These are phyloP conservation scores for Pseudomyrmex gracilis DNA, from an alignment of 1,140 invertebrate genomes.

Conservation along the genomic window DNA sequence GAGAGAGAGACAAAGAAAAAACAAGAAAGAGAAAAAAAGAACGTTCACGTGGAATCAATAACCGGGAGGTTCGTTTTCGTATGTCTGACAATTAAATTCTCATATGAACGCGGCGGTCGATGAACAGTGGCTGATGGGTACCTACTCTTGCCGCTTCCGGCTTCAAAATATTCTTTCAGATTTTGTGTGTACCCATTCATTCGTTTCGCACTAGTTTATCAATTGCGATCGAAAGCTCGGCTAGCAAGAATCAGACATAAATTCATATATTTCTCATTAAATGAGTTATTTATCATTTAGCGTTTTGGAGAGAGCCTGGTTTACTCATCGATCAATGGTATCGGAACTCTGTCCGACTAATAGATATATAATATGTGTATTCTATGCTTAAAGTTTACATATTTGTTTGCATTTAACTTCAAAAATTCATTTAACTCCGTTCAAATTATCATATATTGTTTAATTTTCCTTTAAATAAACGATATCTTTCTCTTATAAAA, in stretches of 20 bases:
- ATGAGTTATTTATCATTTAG: conserved; percentile 55
- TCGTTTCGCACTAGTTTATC: conserved; percentile 33
- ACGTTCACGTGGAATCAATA: conserved; percentile 73
- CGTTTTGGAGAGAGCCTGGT: neutral
- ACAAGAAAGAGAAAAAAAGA: no score
- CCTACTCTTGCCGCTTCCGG: conserved; percentile 6
- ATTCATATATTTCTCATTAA: conserved; percentile 35
- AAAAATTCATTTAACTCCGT: no score
- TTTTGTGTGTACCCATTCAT: conserved; percentile 35
- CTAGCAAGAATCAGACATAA: conserved; percentile 31
- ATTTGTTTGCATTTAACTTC: no score
- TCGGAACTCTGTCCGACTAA: no score
- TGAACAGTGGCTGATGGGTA: conserved; percentile 46
- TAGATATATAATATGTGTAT: conserved; percentile 17
- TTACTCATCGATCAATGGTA: conserved; percentile 27
- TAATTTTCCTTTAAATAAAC: no score
- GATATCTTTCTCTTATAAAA: neutral
- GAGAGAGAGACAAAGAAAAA: no score
- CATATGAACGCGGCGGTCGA: conserved; percentile 67
- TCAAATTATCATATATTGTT: no score
- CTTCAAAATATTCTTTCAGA: neutral
- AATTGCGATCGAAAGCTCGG: conserved; percentile 26
- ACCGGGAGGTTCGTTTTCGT: conserved; percentile 67
- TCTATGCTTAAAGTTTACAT: neutral
- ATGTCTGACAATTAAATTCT: conserved; percentile 79